These are phyloP conservation scores for Sapayoa aenigma DNA, from an alignment of 2,113 vertebrate species.

Conservation along the genomic window DNA sequence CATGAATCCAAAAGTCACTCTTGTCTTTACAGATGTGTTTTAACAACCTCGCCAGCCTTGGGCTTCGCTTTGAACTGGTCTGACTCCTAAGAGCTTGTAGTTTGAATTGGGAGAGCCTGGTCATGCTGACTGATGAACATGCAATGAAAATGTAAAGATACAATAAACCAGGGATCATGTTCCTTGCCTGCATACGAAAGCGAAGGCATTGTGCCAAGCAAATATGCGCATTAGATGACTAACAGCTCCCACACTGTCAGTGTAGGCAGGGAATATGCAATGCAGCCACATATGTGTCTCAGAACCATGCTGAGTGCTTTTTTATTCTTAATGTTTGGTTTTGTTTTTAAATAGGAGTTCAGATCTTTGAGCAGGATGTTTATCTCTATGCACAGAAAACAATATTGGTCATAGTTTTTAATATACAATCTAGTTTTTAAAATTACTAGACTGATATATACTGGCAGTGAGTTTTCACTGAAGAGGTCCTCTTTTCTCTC, in stretches of 20 bases:
- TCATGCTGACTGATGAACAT: neutral
- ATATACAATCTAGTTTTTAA: neutral
- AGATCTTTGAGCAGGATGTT: slow-evolving; percentile 57
- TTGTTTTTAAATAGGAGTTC: slow-evolving; percentile 61
- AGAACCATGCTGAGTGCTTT: slow-evolving; percentile 37
- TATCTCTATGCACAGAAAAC: slow-evolving; percentile 59
- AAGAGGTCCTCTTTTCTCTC: neutral
- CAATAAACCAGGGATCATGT: slow-evolving; percentile 7
- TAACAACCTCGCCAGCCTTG: neutral
- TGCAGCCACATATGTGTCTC: slow-evolving; percentile 56
- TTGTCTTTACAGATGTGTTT: neutral
- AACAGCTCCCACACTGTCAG: slow-evolving; percentile 68
- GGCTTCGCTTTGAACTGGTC: neutral
- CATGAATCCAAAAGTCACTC: neutral
- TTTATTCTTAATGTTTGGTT: slow-evolving; percentile 60
- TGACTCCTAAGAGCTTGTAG: neutral
- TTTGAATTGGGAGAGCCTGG: neutral
- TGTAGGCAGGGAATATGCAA: slow-evolving; percentile 66
- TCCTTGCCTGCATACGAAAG: neutral
- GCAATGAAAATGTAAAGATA: neutral
- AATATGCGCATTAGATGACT: slow-evolving; percentile 68
- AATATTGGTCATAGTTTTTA: slow-evolving; percentile 56
- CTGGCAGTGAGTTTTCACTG: neutral
- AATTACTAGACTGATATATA: neutral
- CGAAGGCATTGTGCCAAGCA: slow-evolving; percentile 51